Evolutionary conservation across 2,797 vertebrate species (phyloP), one percentile per base, ranked within the genome.

Genomic region (Onychomys torridus): DNA sequence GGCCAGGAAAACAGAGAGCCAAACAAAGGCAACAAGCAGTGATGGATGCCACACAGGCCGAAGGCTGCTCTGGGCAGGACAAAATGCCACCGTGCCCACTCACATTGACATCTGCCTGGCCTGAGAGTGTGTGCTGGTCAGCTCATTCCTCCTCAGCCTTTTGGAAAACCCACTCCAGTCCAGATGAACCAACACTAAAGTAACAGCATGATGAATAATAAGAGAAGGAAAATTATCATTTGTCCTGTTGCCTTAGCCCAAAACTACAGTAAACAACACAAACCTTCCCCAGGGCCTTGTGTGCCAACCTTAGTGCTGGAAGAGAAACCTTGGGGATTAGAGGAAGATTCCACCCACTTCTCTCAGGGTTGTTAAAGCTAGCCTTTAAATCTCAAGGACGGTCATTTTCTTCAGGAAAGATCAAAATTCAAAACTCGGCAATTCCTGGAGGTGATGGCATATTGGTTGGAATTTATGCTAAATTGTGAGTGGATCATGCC

Each of bases 1-100:
- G 97, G 95, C 95, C 98, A 98, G 98, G 93, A 97, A 98, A 98
- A 98, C 97, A 98, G 97, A 98, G 98, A 98, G 98, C 95, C 96
- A 98, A 98, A 98, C 97, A 98, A 98, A 98, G 97, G 97, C 98
- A 98, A 98, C 98, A 98, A 97, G 97, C 96, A 96, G 97, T 6
- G 0, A 97, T 95, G 95, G 89, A 94, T 98, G 97, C 95, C 97
- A 97, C 95, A 96, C 97, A 97, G 97, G 90, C 94, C 92, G 97
- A 63, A 75, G 92, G 91, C 57, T 85, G 71, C 59, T 93, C 90
- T 32, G 37, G 76, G 43, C n/a, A 67, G 88, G 73, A 63, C 13
- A 43, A 91, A 92, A 81, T 94, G 94, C 76, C 92, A 49, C 61
- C 9, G 75, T 16, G 19, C 89, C 89, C 67, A 69, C n/a, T 75